A percentile compares a stretch with the other conserved stretches of the same genome.
These are phyloP conservation scores for Tragelaphus buxtoni DNA, from an alignment of 2,113 vertebrate genomes.

Conservation along the genomic window DNA sequence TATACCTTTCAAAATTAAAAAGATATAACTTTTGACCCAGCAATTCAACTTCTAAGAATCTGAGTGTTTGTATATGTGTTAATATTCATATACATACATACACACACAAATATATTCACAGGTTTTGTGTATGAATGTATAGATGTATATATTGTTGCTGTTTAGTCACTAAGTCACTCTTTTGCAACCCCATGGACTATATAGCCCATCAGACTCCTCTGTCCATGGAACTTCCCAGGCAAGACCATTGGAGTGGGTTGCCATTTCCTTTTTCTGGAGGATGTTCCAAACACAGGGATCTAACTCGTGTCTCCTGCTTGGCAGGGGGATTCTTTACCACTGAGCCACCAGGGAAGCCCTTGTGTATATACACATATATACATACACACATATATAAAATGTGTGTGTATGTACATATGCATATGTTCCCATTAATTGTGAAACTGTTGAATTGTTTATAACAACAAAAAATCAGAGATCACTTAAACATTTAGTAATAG, in stretches of 20 bases:
- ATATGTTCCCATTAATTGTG: not conserved
- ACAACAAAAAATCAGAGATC: not conserved
- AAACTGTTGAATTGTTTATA: not conserved
- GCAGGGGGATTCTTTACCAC: not conserved
- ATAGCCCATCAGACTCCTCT: not conserved
- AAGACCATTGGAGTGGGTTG: not conserved
- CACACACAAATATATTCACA: not conserved
- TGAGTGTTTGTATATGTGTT: not conserved
- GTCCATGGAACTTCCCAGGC: not conserved
- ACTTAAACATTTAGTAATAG: not conserved
- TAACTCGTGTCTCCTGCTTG: not conserved
- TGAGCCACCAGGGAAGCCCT: not conserved
- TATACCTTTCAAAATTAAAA: conserved; percentile 28
- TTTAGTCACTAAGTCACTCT: not conserved
- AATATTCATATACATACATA: not conserved
- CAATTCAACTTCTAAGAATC: not conserved
- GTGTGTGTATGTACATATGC: not conserved
- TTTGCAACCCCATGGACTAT: not conserved
- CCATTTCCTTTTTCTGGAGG: not conserved
- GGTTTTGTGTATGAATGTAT: not conserved
- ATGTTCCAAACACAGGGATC: not conserved
- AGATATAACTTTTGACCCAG: not conserved
- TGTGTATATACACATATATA: not conserved
- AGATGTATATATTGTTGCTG: not conserved
- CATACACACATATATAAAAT: not conserved